Evolutionary conservation across 2,113 vertebrate genomes (phyloP), one percentile per base, ranked within the genome.

Genomic region (Equus przewalskii): DNA sequence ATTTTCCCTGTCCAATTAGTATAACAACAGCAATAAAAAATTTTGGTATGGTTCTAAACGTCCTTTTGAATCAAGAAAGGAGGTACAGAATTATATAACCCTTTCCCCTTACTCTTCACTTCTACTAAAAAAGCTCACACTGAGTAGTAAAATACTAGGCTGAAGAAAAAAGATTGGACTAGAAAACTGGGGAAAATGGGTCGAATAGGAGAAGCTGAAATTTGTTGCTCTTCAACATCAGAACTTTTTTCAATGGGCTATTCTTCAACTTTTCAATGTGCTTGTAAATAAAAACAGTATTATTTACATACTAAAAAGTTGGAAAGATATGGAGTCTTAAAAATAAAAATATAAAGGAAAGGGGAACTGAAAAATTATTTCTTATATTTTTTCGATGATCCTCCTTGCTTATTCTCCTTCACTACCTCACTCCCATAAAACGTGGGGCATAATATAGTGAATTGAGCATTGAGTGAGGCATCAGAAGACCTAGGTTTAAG

Each of bases 251-350:
- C 70, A 95, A 67, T 60, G 73, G 58, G 22, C 8, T 82, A 81
- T 94, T 82, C 58, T 89, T 80, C 51, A 93, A 96, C 22, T 88
- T 88, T 89, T 80, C 87, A 84, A 88, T 28, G 60, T 88, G 49
- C 28, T 73, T 94, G n/a, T 56, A 91, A 91, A 91, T 76, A 87
- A 56, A 54, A 83, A 78, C 13, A 69, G 10, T 67, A 84, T 58
- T 67, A 89, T 73, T 96, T 89, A 88, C 91, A 67, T 91, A 91
- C 24, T 88, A 89, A 95, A 95, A 84, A 76, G 19, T 19, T 89
- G n/a, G 86, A 89, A 93, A 26, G 11, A 88, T 58, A 44, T 12
- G 12, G 73, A 58, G 15, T 28, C 36, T 83, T 72, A 95, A 95
- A 84, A 62, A 75, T 86, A 65, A 60, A 96, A 81, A 70, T 70